These are phyloP conservation scores for Microtus montanus DNA, from an alignment of 2,113 vertebrate species.

Conservation along the genomic window DNA sequence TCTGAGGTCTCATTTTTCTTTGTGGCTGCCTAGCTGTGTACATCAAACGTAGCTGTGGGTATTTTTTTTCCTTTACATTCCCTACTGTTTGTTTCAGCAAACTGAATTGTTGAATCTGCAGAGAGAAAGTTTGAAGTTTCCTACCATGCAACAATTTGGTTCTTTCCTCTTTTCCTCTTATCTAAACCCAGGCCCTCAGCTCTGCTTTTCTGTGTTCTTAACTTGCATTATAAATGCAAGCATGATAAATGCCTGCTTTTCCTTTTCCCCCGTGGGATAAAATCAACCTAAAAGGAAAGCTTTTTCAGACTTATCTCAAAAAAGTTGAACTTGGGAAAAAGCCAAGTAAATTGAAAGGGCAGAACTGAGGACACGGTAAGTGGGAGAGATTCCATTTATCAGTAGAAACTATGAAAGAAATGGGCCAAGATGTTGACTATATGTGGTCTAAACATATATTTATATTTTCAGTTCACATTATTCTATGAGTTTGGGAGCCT, in stretches of 20 bases:
- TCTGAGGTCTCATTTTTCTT: background rate
- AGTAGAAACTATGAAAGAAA: constrained; percentile 11
- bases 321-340: background rate
- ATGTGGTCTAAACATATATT: background rate
- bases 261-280: background rate
- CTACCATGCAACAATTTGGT: background rate
- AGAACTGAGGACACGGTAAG: background rate
- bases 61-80: background rate
- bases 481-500: background rate
- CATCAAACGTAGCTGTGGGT: background rate
- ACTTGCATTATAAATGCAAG: background rate
- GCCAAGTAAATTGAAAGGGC: background rate
- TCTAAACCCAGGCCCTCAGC: background rate
- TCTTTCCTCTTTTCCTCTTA: background rate
- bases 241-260: background rate
- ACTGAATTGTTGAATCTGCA: background rate
- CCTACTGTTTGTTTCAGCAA: background rate
- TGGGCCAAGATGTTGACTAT: background rate
- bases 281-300: constrained; percentile 37
- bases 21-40: background rate
- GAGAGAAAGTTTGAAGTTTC: background rate
- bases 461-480: background rate
- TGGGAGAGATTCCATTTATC: background rate
- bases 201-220: background rate
- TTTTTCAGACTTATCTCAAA: constrained; percentile 6